Evolutionary conservation across 2,113 vertebrate genomes (phyloP).

Genomic region (Ochotona curzoniae): DNA sequence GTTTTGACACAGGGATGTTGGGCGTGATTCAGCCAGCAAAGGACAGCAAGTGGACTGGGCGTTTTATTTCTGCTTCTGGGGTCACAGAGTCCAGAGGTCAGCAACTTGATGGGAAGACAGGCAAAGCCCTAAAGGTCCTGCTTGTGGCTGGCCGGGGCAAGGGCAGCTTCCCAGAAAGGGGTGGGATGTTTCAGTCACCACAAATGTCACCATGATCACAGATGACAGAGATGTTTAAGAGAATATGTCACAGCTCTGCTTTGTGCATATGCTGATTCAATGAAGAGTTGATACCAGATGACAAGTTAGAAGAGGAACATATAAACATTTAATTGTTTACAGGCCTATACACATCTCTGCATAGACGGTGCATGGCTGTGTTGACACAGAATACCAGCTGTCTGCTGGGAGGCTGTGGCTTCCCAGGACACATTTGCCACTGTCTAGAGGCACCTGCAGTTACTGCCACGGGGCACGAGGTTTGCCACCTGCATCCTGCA

Average conservation of each 20-base stretch:
- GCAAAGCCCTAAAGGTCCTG: background rate
- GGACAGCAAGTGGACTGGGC: background rate
- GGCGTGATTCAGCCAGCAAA: background rate
- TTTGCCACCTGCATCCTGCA: background rate
- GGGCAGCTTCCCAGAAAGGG: slow-evolving; percentile 45
- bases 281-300: slow-evolving; percentile 76
- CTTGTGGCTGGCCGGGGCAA: background rate
- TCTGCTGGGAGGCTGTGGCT: background rate
- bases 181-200: slow-evolving; percentile 49
- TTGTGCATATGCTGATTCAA: slow-evolving; percentile 74
- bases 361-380: background rate
- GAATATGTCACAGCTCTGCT: slow-evolving; percentile 77
- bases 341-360: slow-evolving; percentile 25
- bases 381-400: background rate
- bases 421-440: background rate
- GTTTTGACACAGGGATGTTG: background rate
- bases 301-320: slow-evolving; percentile 72
- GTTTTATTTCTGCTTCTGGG: background rate
- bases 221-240: slow-evolving; percentile 79
- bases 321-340: slow-evolving; percentile 78
- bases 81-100: background rate
- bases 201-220: slow-evolving; percentile 76
- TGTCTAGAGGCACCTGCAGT: background rate
- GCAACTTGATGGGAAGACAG: background rate
- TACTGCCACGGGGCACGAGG: background rate